Evolutionary conservation across 2,797 vertebrate genomes (phyloP).

Genomic region (Acestrorhynchus altus): DNA sequence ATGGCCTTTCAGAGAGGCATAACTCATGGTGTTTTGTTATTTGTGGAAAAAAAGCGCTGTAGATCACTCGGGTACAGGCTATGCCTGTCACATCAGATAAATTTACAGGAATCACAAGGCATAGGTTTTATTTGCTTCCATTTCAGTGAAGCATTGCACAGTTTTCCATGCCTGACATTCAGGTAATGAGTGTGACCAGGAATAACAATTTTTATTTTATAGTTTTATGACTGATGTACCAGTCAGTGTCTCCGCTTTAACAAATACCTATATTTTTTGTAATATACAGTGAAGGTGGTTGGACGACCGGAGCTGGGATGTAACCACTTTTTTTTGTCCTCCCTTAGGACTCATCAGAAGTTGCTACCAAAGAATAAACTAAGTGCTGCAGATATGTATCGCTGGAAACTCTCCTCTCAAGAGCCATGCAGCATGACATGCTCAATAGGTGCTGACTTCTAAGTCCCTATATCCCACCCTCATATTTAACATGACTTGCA

Average conservation of each 20-base stretch:
- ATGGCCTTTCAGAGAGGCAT: slow-evolving; percentile 58
- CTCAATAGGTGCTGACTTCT: slow-evolving; percentile 84
- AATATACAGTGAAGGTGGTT: slow-evolving; percentile 29
- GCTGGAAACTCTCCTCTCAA: slow-evolving; percentile 97
- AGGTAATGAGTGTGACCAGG: slow-evolving; percentile 49
- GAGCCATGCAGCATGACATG: slow-evolving; percentile 98
- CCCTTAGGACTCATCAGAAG: slow-evolving; percentile 88
- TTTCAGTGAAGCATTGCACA: slow-evolving; percentile 29
- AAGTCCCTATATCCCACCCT: background rate
- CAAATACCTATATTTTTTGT: slow-evolving; percentile 31
- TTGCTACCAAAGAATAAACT: slow-evolving; percentile 89
- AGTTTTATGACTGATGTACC: slow-evolving; percentile 37
- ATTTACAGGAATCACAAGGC: slow-evolving; percentile 58
- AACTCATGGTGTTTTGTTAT: slow-evolving; percentile 63
- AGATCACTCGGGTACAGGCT: slow-evolving; percentile 58
- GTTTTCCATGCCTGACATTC: slow-evolving; percentile 49
- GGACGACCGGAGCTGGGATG: slow-evolving; percentile 14
- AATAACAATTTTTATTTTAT: slow-evolving; percentile 33
- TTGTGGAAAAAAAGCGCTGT: slow-evolving; percentile 60
- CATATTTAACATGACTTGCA: background rate
- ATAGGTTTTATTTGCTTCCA: slow-evolving; percentile 44
- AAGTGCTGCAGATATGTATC: slow-evolving; percentile 97
- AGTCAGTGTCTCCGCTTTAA: slow-evolving; percentile 29
- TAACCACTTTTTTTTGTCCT: slow-evolving; percentile 6
- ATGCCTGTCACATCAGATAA: slow-evolving; percentile 60